Evolutionary conservation across 92 coral and sea anemone species (phyloP), one percentile per base, ranked within the genome.

Genomic region (Porites cylindrica): DNA sequence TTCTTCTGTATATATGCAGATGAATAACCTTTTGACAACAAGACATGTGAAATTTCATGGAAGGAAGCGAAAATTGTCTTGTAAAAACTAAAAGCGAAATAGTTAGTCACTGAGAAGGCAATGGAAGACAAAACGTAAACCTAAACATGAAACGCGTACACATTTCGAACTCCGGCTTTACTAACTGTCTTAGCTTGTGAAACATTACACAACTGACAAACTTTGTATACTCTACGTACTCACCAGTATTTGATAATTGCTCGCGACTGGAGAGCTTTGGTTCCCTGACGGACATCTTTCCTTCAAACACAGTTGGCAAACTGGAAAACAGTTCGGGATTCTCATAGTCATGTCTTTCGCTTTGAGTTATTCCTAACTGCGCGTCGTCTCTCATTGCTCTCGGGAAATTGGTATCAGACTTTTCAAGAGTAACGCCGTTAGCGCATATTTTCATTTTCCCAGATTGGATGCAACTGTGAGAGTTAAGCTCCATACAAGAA

Each of bases 271-370:
- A 47, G 26, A 52, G 17, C 19, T 63, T 83, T 75, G 73, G 23
- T 38, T 51, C 60, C 23, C 74, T 63, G 53, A 26, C 18, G 8
- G 81, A 43, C 47, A 75, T 83, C 53, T 63, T 83, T n/a, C 38
- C 87, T 47, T 83, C 87, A 74, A 73, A 83, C 47, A 83, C 81
- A 43, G 87, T 83, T 18, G 87, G 87, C 23, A 83, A 76, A 20
- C 72, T 20, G 16, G 78, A 52, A 13, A 74, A 3, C 38, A 62
- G 53, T 74, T 83, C 80, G 1, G 59, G 14, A 54, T 21, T 74
- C 23, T 65, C 80, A 21, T 38, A 61, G 8, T 50, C 66, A 12
- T 19, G 18, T 8, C 64, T 10, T 50, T 75, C 81, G 70, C 51
- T 62, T 20, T 51, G 78, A 51, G 50, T 26, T 14, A 56, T 3